Base-by-base conservation (phyloP, 2,888 invertebrate genomes). In the Drosophila bunnanda region DNA sequence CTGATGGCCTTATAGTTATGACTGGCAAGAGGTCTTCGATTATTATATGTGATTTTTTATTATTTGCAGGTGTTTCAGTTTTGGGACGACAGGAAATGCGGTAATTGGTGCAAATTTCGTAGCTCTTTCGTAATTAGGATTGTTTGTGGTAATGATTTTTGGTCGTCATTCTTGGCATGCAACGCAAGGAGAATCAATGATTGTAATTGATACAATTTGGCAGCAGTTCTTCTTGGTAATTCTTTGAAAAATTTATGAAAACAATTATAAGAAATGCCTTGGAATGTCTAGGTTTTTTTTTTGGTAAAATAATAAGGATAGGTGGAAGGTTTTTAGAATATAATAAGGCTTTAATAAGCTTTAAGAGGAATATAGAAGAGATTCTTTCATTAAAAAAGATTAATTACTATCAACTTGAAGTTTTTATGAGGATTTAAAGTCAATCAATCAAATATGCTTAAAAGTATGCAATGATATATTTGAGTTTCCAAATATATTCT, bases 101-200 rank as follows among this genome's bases (percentile, higher is more conserved):
- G 78, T 82, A 85, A 82, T 82, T 82, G 81, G 71, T 70, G 28
- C 46, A 67, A 78, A 76, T 71, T 83, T 77, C 53, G 77, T 66
- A 43, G 68, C 60, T 75, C 76, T 82, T 77, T 78, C 56, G 52
- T 64, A 81, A 74, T 78, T 73, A 60, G 82, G 48, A 56, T 55
- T 65, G 65, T 76, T 77, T 60, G 48, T 52, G 69, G 36, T 66
- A 76, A 76, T 77, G 55, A 66, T 70, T 76, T 59, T 48, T 2
- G 50, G 20, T 32, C 58, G 52, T 57, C 55, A 30, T 68, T 67
- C 68, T 22, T 67, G 68, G 67, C 66, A 68, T 68, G 68, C 68
- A 57, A 41, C 25, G 30, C 41, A 13, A 30, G 32, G 9, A n/a
- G 34, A 68, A 68, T 44, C 68, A 57, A 50, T 68, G 50, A 36